These are phyloP conservation scores for Leucopsar rothschildi DNA, from an alignment of 2,113 vertebrate species.

Conservation along the genomic window DNA sequence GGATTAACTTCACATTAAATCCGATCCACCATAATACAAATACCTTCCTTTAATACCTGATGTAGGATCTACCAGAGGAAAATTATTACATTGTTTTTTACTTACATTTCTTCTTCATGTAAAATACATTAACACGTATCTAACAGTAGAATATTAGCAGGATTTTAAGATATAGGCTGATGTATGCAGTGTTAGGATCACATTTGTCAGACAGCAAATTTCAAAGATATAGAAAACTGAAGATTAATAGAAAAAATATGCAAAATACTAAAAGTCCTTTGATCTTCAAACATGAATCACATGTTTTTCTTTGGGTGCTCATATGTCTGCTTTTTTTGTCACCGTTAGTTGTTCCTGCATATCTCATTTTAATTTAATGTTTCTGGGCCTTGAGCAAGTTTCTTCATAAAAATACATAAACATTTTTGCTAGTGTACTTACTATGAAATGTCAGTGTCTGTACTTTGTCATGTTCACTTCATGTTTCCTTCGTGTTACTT, in stretches of 20 bases:
- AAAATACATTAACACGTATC: neutral
- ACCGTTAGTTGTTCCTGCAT: neutral
- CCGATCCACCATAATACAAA: neutral
- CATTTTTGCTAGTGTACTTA: neutral
- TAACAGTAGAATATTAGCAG: neutral
- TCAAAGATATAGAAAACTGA: neutral
- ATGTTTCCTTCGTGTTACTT: neutral
- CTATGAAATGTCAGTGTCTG: neutral
- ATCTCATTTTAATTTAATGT: neutral
- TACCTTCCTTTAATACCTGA: neutral
- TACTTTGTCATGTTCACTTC: neutral
- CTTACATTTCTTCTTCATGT: neutral
- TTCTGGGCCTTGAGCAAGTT: neutral
- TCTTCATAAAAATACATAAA: neutral
- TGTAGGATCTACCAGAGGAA: neutral
- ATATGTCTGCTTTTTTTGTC: neutral
- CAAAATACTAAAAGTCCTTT: neutral
- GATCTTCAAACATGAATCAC: neutral
- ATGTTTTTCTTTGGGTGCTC: neutral
- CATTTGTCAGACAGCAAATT: neutral
- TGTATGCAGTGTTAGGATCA: neutral
- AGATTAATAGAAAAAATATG: neutral
- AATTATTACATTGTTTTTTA: neutral
- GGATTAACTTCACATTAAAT: slow-evolving; percentile 3
- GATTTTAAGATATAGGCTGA: neutral